A percentile compares a stretch with the other conserved stretches of the same genome.
These are phyloP conservation scores for Brachypteracias leptosomus DNA, from an alignment of 2,113 vertebrate species.

Conservation along the genomic window DNA sequence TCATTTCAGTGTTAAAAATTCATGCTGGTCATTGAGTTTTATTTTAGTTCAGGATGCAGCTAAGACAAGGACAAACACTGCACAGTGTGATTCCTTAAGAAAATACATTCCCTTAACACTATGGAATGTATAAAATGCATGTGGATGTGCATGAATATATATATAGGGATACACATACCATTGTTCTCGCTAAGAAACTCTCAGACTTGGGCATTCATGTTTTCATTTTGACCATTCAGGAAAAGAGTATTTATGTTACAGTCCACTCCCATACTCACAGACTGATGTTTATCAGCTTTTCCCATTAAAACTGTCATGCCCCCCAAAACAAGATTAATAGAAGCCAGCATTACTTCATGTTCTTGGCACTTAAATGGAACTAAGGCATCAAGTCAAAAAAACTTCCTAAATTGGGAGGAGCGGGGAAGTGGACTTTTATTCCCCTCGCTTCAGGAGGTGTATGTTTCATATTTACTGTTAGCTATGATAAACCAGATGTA, in stretches of 20 bases:
- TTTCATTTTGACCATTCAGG: constrained; percentile 56
- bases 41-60: constrained; percentile 12
- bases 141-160: constrained; percentile 6
- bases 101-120: constrained; percentile 40
- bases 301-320: constrained; percentile 77
- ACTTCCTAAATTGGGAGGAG: constrained; percentile 59
- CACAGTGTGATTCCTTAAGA: constrained; percentile 29
- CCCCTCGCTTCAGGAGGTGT: not conserved
- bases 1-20: constrained; percentile 28
- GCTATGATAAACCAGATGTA: constrained; percentile 38
- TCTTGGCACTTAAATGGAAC: constrained; percentile 71
- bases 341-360: constrained; percentile 72
- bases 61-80: constrained; percentile 34
- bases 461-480: constrained; percentile 43
- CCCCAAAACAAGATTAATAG: constrained; percentile 73
- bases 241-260: constrained; percentile 71
- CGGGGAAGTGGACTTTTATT: constrained; percentile 10
- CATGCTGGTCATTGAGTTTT: not conserved
- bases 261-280: constrained; percentile 72
- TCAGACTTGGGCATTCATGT: constrained; percentile 39
- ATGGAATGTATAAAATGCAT: constrained; percentile 20
- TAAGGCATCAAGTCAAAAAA: constrained; percentile 66
- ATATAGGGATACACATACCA: constrained; percentile 39
- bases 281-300: constrained; percentile 78
- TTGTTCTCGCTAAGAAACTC: constrained; percentile 34